Base-by-base conservation (phyloP, 2,888 invertebrate species). In the Dasysyrphus albostriatus region DNA sequence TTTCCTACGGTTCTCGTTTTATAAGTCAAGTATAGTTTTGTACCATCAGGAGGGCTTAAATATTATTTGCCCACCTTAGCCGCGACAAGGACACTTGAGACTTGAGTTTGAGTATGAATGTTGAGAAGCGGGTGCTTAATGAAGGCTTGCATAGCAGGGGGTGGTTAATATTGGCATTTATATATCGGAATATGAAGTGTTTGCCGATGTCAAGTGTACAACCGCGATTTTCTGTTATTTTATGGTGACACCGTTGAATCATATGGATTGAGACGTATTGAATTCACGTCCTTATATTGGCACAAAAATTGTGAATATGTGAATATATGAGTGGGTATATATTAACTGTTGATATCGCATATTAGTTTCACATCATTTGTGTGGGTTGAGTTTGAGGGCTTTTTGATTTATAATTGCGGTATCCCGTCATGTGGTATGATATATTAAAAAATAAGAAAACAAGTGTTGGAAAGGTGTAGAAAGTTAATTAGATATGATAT, bases 41-140 rank as follows among this genome's bases (percentile, higher is more conserved):
- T 83, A 42, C 39, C 12, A 24, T 24, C 24, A 61, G 19, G 65
- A 79, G 83, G 83, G 83, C 83, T 87, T 87, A 85, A 85, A 83
- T 61, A 42, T 87, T 87, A 87, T 87, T 87, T 87, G 79, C 83
- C 87, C 87, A 87, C 87, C 87, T 87, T 87, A 79, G 59, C 59
- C 78, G 70, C 65, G 61, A 61, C 37, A 72, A 87, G 87, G 65
- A 61, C 83, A 42, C 78, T 87, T 75, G 75, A 87, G 37, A 37
- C 24, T 54, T 14, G 58, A 58, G 58, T 32, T 4, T 42, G 14
- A 32, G 56, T n/a, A 16, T 16, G 34, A 37, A 44, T 24, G 51
- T 59, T 76, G 67, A 49, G 19, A 19, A 61, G n/a, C 14, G 37
- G 42, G 61, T 42, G 19, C n/a, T 19, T 37, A 34, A 34, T 77